Evolutionary conservation across 2,888 invertebrate genomes (phyloP), one percentile per base, ranked within the genome.

Genomic region (Acanthococcus lagerstroemiae): DNA sequence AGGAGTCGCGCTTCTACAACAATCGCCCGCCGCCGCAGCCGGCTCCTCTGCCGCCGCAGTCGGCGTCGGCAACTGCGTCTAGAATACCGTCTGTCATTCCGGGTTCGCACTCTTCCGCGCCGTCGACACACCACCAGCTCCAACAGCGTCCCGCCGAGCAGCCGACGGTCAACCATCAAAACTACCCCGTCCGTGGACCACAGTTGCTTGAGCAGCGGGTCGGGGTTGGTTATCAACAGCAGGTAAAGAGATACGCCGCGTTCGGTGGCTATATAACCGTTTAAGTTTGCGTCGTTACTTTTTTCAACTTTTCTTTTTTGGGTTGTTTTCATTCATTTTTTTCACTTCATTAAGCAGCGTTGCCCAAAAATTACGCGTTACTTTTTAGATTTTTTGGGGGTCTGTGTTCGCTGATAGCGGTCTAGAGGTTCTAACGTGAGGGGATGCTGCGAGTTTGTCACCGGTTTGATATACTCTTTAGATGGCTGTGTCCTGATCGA

Each of bases 51-150:
- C 54, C 69, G 69, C 67, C 67, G 61, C 66, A 66, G n/a, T 70
- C 72, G 67, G 56, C 70, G 45, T 56, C 56, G n/a, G 21, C 67
- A 17, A 25, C 68, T 17, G 30, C 68, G 6, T 67, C 73, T 76
- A 80, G 77, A 69, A 67, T 69, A 68, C 67, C 60, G 78, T 76
- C 67, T 46, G 27, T 52, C 54, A 19, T 57, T 25, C 54, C 57
- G 37, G 7, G 9, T 21, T 24, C 37, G 21, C 66, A 22, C 24
- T 22, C 21, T n/a, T 25, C 48, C 60, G 61, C 27, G 37, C 55
- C 27, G 15, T 24, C 46, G 50, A 60, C 22, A 25, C 55, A 22
- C 50, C 56, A 21, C 65, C 69, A 46, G 26, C 66, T 1, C 55
- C 52, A 12, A 24, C 65, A 52, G 50, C 68, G 19, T 37, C 57